Evolutionary conservation across 2,888 invertebrate genomes (phyloP).

Genomic region (Gastracanthus pulcherrimus): DNA sequence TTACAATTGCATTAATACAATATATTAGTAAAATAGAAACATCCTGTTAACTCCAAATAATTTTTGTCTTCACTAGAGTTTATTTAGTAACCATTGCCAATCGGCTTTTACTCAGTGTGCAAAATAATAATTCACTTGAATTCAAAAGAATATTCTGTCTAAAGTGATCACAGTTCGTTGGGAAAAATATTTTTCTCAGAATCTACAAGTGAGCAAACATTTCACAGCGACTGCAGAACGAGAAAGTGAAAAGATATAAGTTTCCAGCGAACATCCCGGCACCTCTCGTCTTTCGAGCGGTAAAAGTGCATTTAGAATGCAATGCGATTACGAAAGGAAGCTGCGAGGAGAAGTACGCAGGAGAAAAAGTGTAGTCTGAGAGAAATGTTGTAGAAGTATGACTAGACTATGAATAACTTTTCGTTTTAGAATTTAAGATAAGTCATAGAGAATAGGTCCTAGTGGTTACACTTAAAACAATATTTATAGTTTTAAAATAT

Average conservation of each 20-base stretch:
- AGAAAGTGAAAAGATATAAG: conserved; percentile 11
- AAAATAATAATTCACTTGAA: too few relatives aligned
- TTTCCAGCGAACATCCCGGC: neutral
- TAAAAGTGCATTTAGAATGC: conserved; percentile 4
- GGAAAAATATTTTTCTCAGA: neutral
- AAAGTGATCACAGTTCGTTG: neutral
- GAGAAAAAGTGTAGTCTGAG: too few relatives aligned
- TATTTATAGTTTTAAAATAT: too few relatives aligned
- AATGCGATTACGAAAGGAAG: conserved; percentile 28
- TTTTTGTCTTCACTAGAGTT: too few relatives aligned
- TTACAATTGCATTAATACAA: too few relatives aligned
- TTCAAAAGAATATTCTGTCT: neutral
- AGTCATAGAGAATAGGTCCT: too few relatives aligned
- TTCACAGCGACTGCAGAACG: neutral
- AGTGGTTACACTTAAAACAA: too few relatives aligned
- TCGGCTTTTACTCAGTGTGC: too few relatives aligned
- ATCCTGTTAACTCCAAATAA: too few relatives aligned
- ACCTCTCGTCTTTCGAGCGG: neutral
- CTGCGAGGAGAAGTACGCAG: neutral
- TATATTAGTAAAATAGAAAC: too few relatives aligned
- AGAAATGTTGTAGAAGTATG: neutral
- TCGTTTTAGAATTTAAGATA: neutral
- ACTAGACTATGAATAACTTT: neutral
- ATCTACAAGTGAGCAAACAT: conserved; percentile 6
- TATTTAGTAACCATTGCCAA: too few relatives aligned